These are phyloP conservation scores for Propithecus perrieri DNA, from an alignment of 2,797 vertebrate genomes.

Conservation along the genomic window DNA sequence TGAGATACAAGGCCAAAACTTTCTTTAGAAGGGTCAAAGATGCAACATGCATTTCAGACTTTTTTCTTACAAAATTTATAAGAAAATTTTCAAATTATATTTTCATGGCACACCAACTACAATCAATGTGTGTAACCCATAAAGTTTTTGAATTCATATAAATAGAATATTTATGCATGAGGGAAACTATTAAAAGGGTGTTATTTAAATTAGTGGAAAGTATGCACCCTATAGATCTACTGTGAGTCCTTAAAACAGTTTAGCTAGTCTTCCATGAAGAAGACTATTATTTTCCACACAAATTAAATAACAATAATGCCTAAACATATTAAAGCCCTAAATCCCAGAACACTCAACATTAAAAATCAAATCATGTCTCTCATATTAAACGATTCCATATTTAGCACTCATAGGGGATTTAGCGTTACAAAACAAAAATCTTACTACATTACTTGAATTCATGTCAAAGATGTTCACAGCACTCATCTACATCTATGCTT, in stretches of 20 bases:
- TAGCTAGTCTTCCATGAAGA: slow-evolving; percentile 60
- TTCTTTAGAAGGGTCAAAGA: slow-evolving; percentile 68
- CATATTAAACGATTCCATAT: slow-evolving; percentile 12
- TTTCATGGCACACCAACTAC: slow-evolving; percentile 73
- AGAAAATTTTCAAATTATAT: slow-evolving; percentile 68
- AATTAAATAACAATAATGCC: slow-evolving; percentile 60
- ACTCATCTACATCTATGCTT: slow-evolving; percentile 63
- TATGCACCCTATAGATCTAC: slow-evolving; percentile 65
- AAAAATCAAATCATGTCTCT: slow-evolving; percentile 55
- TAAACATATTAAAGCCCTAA: slow-evolving; percentile 65
- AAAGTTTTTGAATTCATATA: slow-evolving; percentile 53
- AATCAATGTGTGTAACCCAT: slow-evolving; percentile 52
- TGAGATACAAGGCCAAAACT: slow-evolving; percentile 53
- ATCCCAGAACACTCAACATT: slow-evolving; percentile 57
- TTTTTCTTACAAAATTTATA: slow-evolving; percentile 71
- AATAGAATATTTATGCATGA: slow-evolving; percentile 42
- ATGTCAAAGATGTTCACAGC: slow-evolving; percentile 70
- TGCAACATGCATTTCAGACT: slow-evolving; percentile 68
- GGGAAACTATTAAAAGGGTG: slow-evolving; percentile 60
- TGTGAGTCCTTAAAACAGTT: slow-evolving; percentile 43
- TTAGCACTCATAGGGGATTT: slow-evolving; percentile 61
- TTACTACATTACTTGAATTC: slow-evolving; percentile 71
- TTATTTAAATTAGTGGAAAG: slow-evolving; percentile 51
- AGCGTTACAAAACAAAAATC: slow-evolving; percentile 39
- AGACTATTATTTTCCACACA: slow-evolving; percentile 44